Evolutionary conservation across 2,797 vertebrate species (phyloP).

Genomic region (Sebastes ruberrimus): DNA sequence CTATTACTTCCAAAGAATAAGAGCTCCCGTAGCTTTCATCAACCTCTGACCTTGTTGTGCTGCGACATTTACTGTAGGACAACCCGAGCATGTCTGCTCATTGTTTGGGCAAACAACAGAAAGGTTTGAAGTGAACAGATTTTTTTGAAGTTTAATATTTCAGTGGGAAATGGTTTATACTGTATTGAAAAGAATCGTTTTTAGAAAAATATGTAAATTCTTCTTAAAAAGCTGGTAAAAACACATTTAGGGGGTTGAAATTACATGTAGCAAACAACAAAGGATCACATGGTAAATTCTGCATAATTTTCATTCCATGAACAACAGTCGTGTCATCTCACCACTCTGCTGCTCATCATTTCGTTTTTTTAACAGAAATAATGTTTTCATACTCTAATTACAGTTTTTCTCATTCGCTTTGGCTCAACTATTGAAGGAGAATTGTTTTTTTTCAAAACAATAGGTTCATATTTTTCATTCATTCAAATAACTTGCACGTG

Average conservation of each 20-base stretch:
- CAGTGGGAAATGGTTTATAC: background rate
- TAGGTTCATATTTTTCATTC: too few species aligned
- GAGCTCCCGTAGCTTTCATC: background rate
- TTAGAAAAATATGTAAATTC: background rate
- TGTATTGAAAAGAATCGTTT: background rate
- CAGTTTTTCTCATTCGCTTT: too few species aligned
- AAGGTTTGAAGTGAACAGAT: background rate
- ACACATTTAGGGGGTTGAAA: background rate
- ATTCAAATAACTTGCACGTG: too few species aligned
- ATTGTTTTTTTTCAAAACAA: background rate
- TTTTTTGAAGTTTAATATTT: background rate
- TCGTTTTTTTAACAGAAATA: background rate
- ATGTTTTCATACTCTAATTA: background rate
- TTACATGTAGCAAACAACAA: background rate
- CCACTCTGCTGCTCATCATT: background rate
- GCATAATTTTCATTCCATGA: too few species aligned
- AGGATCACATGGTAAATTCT: background rate
- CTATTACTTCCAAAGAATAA: background rate
- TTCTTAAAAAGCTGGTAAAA: background rate
- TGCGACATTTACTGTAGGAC: slow-evolving; percentile 12
- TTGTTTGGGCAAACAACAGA: background rate
- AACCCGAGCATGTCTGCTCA: background rate
- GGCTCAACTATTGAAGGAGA: too few species aligned
- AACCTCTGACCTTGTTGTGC: slow-evolving; percentile 9
- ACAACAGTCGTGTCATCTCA: background rate